Evolutionary conservation across 2,113 vertebrate species (phyloP).

Genomic region (Scophthalmus maximus): DNA sequence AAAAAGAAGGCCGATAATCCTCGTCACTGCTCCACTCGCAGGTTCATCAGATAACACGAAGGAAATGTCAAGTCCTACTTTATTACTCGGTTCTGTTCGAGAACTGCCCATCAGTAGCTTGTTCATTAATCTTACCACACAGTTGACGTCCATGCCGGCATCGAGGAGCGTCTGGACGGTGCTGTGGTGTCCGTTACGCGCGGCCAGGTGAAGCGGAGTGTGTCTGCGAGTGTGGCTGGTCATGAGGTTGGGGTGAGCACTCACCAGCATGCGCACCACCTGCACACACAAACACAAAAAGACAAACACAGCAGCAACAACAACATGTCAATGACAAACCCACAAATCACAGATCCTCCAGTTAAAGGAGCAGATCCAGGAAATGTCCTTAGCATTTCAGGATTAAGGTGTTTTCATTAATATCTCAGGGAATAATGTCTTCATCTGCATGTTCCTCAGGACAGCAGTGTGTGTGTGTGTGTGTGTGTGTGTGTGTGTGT

Average conservation of each 20-base stretch:
- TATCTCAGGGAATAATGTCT: too few species aligned
- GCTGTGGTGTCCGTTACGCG: slow-evolving; percentile 94
- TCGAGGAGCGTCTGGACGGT: slow-evolving; percentile 91
- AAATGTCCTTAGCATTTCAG: neutral
- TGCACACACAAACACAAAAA: too few species aligned
- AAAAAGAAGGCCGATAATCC: neutral
- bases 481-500: neutral
- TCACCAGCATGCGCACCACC: slow-evolving; percentile 95
- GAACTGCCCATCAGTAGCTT: neutral
- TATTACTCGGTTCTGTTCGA: too few species aligned
- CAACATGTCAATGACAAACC: neutral
- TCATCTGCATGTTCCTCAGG: too few species aligned
- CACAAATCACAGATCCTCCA: neutral
- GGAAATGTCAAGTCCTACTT: neutral
- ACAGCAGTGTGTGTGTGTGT: slow-evolving; percentile 31
- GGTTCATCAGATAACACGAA: neutral
- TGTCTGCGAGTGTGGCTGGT: slow-evolving; percentile 89
- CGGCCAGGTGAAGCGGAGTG: slow-evolving; percentile 95
- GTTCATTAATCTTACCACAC: slow-evolving; percentile 85
- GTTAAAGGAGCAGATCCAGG: neutral
- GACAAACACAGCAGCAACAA: neutral
- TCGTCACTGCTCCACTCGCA: neutral
- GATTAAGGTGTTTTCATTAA: too few species aligned
- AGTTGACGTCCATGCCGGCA: slow-evolving; percentile 96
- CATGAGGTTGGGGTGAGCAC: slow-evolving; percentile 93